phyloP scores from a whole-genome alignment of 2,888 invertebrate species.

The Cyclophora albipunctata region DNA sequence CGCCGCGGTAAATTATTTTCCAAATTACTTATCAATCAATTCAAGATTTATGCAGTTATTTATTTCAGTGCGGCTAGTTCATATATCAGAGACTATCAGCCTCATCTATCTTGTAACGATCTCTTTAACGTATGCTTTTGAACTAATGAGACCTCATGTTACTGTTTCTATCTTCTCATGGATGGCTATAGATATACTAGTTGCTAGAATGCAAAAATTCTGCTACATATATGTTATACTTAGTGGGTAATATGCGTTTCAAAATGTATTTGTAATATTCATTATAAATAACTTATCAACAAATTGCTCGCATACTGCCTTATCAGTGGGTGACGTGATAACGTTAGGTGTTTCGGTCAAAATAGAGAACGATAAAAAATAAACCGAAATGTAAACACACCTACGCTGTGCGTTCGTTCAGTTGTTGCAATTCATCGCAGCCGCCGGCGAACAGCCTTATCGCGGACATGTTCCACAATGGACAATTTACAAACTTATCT shows the following conservation, averaged over 20 bases:
- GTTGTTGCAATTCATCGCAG: constrained; percentile 26
- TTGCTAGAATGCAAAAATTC: too few relatives aligned
- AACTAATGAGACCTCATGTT: too few relatives aligned
- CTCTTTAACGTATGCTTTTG: too few relatives aligned
- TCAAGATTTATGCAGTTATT: background rate
- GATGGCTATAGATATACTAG: too few relatives aligned
- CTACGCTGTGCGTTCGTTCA: constrained; percentile 23
- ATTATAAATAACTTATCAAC: constrained; percentile 30
- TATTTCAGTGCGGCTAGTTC: background rate
- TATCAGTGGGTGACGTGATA: constrained; percentile 63
- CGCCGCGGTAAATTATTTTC: too few relatives aligned
- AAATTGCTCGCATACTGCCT: constrained; percentile 43
- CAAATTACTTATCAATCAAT: too few relatives aligned
- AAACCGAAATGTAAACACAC: constrained; percentile 50
- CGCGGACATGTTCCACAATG: constrained; percentile 27
- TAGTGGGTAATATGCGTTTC: too few relatives aligned
- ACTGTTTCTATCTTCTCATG: too few relatives aligned
- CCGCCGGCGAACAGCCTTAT: constrained; percentile 28
- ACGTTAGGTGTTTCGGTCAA: constrained; percentile 49
- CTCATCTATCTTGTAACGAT: too few relatives aligned
- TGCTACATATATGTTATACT: too few relatives aligned
- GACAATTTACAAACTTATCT: constrained; percentile 21
- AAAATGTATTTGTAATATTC: too few relatives aligned
- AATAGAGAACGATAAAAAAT: constrained; percentile 55
- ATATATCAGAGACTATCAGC: too few relatives aligned